phyloP scores from a whole-genome alignment of 2,888 invertebrate genomes.

The Temnothorax ravouxi region DNA sequence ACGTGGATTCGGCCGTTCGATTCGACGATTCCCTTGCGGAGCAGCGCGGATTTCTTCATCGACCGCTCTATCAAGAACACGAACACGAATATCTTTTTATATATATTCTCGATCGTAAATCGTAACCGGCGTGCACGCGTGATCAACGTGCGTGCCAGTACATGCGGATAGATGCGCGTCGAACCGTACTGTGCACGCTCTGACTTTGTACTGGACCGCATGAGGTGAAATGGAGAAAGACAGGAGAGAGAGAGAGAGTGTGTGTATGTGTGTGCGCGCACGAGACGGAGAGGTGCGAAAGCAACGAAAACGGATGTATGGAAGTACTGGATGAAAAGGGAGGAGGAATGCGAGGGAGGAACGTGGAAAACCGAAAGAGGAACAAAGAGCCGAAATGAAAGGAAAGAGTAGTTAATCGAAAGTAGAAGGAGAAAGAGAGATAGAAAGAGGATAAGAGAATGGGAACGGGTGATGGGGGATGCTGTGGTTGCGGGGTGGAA shows the following conservation, averaged over 20 bases:
- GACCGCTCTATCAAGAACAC: not conserved
- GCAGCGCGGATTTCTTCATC: not conserved
- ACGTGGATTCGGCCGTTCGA: conserved; percentile 63
- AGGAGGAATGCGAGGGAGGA: conserved; percentile 12
- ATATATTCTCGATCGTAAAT: conserved; percentile 26
- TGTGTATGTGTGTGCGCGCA: not conserved
- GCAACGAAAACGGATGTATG: conserved; percentile 35
- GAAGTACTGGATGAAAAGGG: conserved; percentile 17
- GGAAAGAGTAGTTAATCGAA: conserved; percentile 2
- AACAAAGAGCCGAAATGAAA: conserved; percentile 17
- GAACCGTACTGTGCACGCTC: conserved; percentile 78
- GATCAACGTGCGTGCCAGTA: conserved; percentile 51
- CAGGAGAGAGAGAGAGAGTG: conserved; percentile 55
- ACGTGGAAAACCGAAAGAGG: conserved; percentile 35
- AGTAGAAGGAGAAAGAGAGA: not conserved
- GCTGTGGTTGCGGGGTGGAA: conserved; percentile 82
- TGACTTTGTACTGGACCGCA: conserved; percentile 79
- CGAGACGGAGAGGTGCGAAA: conserved; percentile 45
- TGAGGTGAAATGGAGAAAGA: conserved; percentile 73
- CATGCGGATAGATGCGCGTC: conserved; percentile 55
- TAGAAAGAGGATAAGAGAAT: not conserved
- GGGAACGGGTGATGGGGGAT: conserved; percentile 75
- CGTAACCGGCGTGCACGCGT: conserved; percentile 47
- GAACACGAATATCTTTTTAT: conserved; percentile 4
- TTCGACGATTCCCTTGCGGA: not conserved